Base-by-base conservation (phyloP, 30 jellyfish, hydroid and myxozoan genomes). In the Chrysaora quinquecirrha region DNA sequence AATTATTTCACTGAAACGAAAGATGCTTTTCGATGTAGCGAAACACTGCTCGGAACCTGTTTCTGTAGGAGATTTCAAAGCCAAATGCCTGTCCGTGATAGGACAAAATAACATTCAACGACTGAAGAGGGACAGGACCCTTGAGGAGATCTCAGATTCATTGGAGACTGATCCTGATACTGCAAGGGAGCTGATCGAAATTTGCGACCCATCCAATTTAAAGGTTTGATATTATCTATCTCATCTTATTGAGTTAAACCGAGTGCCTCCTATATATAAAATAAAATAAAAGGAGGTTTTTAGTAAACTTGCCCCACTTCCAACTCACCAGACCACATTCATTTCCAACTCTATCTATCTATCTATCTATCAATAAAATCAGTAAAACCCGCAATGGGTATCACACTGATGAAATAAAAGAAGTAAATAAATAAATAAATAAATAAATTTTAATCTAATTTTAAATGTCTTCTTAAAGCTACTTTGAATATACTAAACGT, bases 141-240 rank as follows among this genome's bases (percentile, higher is more conserved):
- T 50, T 1, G 83, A 89, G 43, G 80, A 89, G 56, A 43, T 82
- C 25, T 84, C 77, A 48, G 67, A 48, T 0, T 27, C 68, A 0
- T 79, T 80, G 35, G 33, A 81, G 7, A 75, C 72, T 54, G 91
- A 89, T 69, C 31, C 14, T 18, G 92, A 89, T 43, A 89, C 97
- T 49, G 87, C 89, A 0, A 65, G 29, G 25, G 97, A 89, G 50
- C 84, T 89, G 24, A 52, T 66, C 32, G 85, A 62, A 21, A 77
- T 89, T 16, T 89, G 97, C 62, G 89, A 78, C 65, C 87, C 88
- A 32, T 73, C 62, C 1, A 89, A 89, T 68, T 60, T 89, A 30
- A 76, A 75, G 85, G 97, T 89, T 21, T 30, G 23, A 16, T 21
- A 3, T 1, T 19, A 30, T 30, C 24, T 18, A 16, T 23, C 7